A percentile compares a stretch with the other conserved stretches of the same genome.
These are phyloP conservation scores for Planococcus citri DNA, from an alignment of 1,140 invertebrate species.

Conservation along the genomic window DNA sequence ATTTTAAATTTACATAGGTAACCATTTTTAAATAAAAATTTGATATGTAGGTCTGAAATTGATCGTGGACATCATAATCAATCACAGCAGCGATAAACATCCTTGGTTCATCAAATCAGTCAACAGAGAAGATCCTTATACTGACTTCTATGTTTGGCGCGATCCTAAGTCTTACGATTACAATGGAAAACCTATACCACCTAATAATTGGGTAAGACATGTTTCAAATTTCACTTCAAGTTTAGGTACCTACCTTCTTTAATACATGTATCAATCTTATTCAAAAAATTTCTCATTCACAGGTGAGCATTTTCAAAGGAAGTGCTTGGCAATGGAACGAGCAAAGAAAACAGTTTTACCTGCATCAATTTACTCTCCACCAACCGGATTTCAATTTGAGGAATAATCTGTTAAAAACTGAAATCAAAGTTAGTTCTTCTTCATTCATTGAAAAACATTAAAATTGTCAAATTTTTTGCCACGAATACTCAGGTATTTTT, in stretches of 20 bases:
- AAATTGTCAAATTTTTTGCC: not conserved
- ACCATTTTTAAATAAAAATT: too few relatives aligned
- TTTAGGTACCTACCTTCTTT: too few relatives aligned
- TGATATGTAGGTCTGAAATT: constrained; percentile 66
- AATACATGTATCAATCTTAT: too few relatives aligned
- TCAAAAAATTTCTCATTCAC: too few relatives aligned
- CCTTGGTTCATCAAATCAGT: constrained; percentile 61
- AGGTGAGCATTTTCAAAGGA: constrained; percentile 34
- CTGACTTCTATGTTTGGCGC: constrained; percentile 63
- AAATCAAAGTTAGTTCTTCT: constrained; percentile 53
- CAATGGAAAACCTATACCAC: constrained; percentile 31
- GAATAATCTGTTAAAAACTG: constrained; percentile 44
- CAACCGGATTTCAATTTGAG: constrained; percentile 62
- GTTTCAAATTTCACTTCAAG: too few relatives aligned
- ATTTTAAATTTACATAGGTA: too few relatives aligned
- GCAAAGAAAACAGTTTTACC: constrained; percentile 53
- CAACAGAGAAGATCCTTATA: constrained; percentile 42
- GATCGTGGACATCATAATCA: constrained; percentile 72
- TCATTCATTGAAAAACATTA: too few relatives aligned
- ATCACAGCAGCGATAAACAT: constrained; percentile 64
- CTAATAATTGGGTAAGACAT: constrained; percentile 49
- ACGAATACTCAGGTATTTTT: too few relatives aligned
- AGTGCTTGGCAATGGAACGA: constrained; percentile 57
- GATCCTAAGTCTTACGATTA: constrained; percentile 38
- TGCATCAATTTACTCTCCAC: constrained; percentile 54